A percentile compares a stretch with the other conserved stretches of the same genome.
phyloP scores from a whole-genome alignment of 2,888 invertebrate species.

The Acanthosepion pharaonis region DNA sequence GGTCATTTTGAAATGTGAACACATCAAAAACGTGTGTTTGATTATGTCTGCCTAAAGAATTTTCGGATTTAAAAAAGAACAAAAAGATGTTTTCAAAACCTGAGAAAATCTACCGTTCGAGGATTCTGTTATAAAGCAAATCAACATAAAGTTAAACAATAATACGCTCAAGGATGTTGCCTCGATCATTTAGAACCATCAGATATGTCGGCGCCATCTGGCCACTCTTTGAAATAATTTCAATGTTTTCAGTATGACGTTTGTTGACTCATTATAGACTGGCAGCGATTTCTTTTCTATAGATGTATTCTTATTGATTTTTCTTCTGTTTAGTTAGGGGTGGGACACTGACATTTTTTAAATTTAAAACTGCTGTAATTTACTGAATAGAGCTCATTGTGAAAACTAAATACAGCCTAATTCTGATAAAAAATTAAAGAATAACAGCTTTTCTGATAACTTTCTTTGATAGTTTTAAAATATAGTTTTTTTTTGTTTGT shows the following conservation, averaged over 20 bases:
- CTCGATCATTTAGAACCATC: not conserved
- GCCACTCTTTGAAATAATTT: not conserved
- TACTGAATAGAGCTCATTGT: not conserved
- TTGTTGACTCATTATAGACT: not conserved
- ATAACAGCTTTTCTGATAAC: not conserved
- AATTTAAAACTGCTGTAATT: not conserved
- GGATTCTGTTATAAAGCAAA: not conserved
- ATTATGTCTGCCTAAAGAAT: not conserved
- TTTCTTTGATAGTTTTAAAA: not conserved
- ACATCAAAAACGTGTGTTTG: not conserved
- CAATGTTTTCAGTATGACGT: constrained; percentile 2
- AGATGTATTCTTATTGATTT: not conserved
- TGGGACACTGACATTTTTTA: not conserved
- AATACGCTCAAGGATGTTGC: not conserved
- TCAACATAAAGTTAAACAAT: not conserved
- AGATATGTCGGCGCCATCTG: constrained; percentile 33
- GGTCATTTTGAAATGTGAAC: not conserved
- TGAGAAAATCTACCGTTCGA: not conserved
- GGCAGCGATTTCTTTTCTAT: not conserved
- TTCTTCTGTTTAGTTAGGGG: not conserved
- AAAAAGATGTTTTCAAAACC: not conserved
- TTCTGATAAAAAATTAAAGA: not conserved
- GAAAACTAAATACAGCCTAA: not conserved
- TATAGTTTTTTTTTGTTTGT: not conserved
- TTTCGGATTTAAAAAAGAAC: not conserved